Evolutionary conservation across 2,888 invertebrate species (phyloP), one percentile per base, ranked within the genome.

Genomic region (Acleris laterana): DNA sequence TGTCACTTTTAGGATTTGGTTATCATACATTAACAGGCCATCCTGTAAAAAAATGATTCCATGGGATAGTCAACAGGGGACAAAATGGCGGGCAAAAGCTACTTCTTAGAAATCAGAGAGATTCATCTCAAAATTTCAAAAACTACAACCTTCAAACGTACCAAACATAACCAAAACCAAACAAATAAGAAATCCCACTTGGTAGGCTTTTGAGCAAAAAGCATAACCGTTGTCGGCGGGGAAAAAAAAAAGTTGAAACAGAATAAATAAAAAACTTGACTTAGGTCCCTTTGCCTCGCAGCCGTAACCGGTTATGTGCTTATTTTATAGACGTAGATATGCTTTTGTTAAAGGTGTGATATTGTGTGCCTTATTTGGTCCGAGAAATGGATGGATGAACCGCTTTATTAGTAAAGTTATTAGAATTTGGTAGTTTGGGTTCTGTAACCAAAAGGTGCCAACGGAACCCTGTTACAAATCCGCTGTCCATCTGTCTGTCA

Each of bases 121-220:
- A 9, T 32, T 32, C 32, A 32, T 38, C 13, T 38, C 38, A 4
- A 68, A 64, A 51, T 60, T 56, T 60, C 44, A 63, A 63, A 63
- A 55, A 11, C 38, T 38, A 19, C 60, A 64, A 67, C 56, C 62
- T 58, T 32, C 57, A 62, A 56, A 62, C 32, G 11, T 11, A 32
- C 32, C 3, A 32, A 32, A 38, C 13, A 11, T 13, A 38, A 32
- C 9, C 3, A 62, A 49, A 68, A 69, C 61, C 55, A 59, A 53
- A 58, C 53, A 25, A 9, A 46, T 22, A 62, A 42, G 61, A 63
- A 64, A 65, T 63, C 58, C 67, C 56, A 69, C 68, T 55, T 59
- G 68, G 66, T 68, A 68, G 69, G 46, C 63, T 66, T 72, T 71
- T 64, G 61, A 68, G 65, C 68, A 69, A 69, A 68, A 69, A 70